Evolutionary conservation across 2,888 invertebrate genomes (phyloP).

Genomic region (Drosophila fulvimacula): DNA sequence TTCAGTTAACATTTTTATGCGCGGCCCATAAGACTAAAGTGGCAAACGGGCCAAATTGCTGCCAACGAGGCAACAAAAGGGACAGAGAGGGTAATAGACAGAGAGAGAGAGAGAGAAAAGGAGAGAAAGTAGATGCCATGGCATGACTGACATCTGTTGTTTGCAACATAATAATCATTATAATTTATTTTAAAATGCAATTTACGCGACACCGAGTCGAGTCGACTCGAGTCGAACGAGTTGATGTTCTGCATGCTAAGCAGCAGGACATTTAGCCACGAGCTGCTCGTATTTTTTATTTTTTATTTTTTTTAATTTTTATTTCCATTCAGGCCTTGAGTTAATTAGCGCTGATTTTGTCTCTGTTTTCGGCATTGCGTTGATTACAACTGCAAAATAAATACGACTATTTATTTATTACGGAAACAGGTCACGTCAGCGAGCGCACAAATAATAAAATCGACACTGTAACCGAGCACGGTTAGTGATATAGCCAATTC

Average conservation of each 20-base stretch:
- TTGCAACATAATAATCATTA: constrained; percentile 77
- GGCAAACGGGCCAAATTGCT: constrained; percentile 57
- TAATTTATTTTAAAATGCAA: constrained; percentile 80
- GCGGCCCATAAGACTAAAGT: constrained; percentile 67
- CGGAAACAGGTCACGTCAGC: constrained; percentile 70
- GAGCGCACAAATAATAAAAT: constrained; percentile 71
- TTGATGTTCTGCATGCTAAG: constrained; percentile 51
- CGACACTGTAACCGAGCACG: constrained; percentile 67
- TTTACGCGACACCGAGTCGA: constrained; percentile 62
- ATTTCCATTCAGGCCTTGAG: constrained; percentile 27
- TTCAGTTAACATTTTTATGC: constrained; percentile 75
- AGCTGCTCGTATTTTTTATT: constrained; percentile 16
- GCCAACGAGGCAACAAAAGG: constrained; percentile 27
- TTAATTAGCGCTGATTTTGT: constrained; percentile 73
- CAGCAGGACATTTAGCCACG: constrained; percentile 44
- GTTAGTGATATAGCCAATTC: constrained; percentile 52
- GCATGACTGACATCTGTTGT: constrained; percentile 72
- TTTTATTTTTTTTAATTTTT: not conserved
- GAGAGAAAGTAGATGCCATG: constrained; percentile 17
- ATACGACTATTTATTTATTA: constrained; percentile 73
- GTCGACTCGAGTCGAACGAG: constrained; percentile 47
- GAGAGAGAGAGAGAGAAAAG: not conserved
- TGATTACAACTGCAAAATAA: constrained; percentile 68
- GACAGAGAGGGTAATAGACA: not conserved
- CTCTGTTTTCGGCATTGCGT: constrained; percentile 50